Percentiles rank a stretch among this genome's conserved stretches.
phyloP scores from a whole-genome alignment of 2,888 invertebrate genomes.

The Minunthozetes semirufus region DNA sequence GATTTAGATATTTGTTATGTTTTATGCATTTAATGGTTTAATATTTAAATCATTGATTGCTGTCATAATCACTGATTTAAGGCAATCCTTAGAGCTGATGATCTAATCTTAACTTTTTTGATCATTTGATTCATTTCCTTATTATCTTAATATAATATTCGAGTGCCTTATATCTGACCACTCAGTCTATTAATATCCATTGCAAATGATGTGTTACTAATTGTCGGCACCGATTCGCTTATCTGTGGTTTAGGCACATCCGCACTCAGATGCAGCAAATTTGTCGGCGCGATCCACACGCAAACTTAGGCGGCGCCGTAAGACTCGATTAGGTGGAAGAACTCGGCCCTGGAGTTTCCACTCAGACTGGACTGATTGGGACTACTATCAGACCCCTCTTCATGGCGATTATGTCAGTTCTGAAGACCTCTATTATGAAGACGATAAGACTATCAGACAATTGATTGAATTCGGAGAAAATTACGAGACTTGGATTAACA shows the following conservation, averaged over 20 bases:
- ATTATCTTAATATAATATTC: too few relatives aligned
- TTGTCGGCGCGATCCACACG: conserved; percentile 9
- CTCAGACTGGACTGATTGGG: conserved; percentile 38
- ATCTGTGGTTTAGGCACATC: conserved; percentile 30
- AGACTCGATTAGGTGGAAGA: conserved; percentile 21
- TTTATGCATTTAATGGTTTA: too few relatives aligned
- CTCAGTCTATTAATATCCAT: neutral
- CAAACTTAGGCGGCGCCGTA: conserved; percentile 33
- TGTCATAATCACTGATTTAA: too few relatives aligned
- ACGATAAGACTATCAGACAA: conserved; percentile 34
- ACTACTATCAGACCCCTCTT: conserved; percentile 37
- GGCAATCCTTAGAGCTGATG: too few relatives aligned
- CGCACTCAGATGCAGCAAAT: conserved; percentile 28
- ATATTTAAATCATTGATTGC: too few relatives aligned
- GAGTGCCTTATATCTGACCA: neutral
- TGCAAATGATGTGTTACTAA: neutral
- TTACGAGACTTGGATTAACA: conserved; percentile 37
- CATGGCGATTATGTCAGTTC: conserved; percentile 33
- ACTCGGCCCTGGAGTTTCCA: conserved; percentile 38
- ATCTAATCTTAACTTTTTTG: too few relatives aligned
- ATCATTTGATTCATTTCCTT: too few relatives aligned
- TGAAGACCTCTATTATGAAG: conserved; percentile 36
- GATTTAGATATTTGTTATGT: too few relatives aligned
- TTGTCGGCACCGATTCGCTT: neutral
- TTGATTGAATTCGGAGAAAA: conserved; percentile 38